Base-by-base conservation (phyloP, 2,888 invertebrate species). In the Aradus depressus region DNA sequence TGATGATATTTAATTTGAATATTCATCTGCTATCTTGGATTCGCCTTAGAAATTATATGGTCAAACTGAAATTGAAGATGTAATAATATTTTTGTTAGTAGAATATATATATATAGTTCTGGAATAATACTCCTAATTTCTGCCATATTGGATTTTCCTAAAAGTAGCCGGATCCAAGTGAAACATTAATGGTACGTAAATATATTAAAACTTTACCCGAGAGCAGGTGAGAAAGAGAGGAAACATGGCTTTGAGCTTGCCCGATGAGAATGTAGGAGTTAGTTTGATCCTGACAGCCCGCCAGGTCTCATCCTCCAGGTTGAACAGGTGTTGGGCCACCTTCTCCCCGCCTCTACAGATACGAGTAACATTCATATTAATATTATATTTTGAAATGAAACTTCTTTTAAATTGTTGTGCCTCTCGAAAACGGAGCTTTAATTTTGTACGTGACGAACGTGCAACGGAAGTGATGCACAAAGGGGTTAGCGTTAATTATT, bases 181-280 rank as follows among this genome's bases (percentile, higher is more conserved):
- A 8, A 34, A 34, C 14, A 34, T 3, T 28, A 28, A 10, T 6
- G 6, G 10, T 28, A 28, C 8, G 28, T 3, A 19, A 6, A 12
- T 1, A 39, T 23, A 39, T 14, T 12, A n/a, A n/a, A 39, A 39
- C 3, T n/a, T 2, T 6, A 42, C 42, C 42, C 28, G 25, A 26
- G 66, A 65, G 21, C 67, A 68, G 35, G 69, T 67, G 26, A 64
- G 58, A 62, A 74, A 68, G 28, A 72, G 62, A 0, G 66, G 66
- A 19, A 72, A 55, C 55, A 55, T 55, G 14, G 44, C 8, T 34
- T 55, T 55, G 19, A 55, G 14, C 37, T 53, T 55, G 2, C 52
- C 55, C 22, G 45, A 45, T 1, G 52, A 52, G 25, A 55, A 55
- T 4, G 55, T 55, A 2, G 55, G 55, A 1, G 52, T 52, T 23